Evolutionary conservation across 2,888 invertebrate species (phyloP), one percentile per base, ranked within the genome.

Genomic region (Chorisops tibialis): DNA sequence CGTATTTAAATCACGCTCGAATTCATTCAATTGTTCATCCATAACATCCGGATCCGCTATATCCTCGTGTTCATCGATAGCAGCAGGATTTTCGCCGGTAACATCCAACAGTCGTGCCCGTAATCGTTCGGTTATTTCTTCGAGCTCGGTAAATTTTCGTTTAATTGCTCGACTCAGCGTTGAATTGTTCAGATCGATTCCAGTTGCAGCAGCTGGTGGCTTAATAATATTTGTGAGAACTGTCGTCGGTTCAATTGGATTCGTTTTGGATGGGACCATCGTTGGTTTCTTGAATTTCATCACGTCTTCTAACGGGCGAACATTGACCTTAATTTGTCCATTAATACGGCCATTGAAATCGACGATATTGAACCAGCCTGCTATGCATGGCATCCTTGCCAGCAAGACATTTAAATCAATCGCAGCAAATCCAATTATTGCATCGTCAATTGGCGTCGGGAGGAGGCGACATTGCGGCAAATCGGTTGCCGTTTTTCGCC

Each of bases 321-420:
- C 78, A 65, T 78, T 80, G 69, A 85, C 81, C 73, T 85, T 82
- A 47, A 86, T 79, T 70, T 85, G 85, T 1, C 86, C 86, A 64
- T 83, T 83, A 49, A 82, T 81, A 58, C 80, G 79, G 5, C 80
- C 80, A 68, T 72, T 78, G 66, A 84, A 83, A 68, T 85, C 85
- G n/a, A 83, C 79, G 49, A 86, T 83, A 70, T 85, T 83, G 69
- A 83, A 85, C 82, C 84, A 85, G n/a, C 84, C 85, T 50, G 80
- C 81, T 51, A 85, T 79, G 35, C 77, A 77, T 9, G 81, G 79
- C 66, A 82, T 77, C 4, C 81, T 81, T 38, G 79, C 76, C 18
- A 79, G 68, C 22, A 85, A 73, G 18, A 81, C 78, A 3, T 80
- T 81, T 41, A 86, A 73, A 75, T 85, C 84, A 21, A 86, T 73